Conservation (phyloP, 2,113 vertebrate genomes). For the Plotosus lineatus region DNA sequence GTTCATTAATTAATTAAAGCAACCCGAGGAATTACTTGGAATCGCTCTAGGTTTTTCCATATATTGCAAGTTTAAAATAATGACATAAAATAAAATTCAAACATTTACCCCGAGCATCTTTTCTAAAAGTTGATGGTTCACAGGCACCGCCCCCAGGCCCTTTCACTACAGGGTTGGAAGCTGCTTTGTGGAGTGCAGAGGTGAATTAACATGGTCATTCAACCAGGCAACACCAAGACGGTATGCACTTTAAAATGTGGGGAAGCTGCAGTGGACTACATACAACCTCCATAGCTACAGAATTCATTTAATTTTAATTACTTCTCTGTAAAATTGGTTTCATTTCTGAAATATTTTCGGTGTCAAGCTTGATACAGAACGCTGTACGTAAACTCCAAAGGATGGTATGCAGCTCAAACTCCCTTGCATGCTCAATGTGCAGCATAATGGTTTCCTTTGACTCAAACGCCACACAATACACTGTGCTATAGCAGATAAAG, state of each 20-base stretch:
- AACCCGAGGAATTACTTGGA: slow-evolving; percentile 49
- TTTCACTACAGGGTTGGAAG: slow-evolving; percentile 17
- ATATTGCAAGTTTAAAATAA: slow-evolving; percentile 52
- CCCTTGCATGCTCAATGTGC: slow-evolving; percentile 43
- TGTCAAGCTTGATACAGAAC: slow-evolving; percentile 16
- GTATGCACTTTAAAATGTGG: slow-evolving; percentile 20
- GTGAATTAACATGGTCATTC: slow-evolving; percentile 37
- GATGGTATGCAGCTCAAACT: slow-evolving; percentile 32
- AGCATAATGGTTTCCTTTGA: slow-evolving; percentile 27
- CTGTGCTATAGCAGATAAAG: slow-evolving; percentile 55
- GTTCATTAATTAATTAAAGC: slow-evolving; percentile 50
- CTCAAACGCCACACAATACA: slow-evolving; percentile 17
- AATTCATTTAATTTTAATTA: not conserved
- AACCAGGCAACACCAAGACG: slow-evolving; percentile 1
- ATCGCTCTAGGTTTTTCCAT: slow-evolving; percentile 42
- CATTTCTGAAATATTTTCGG: not conserved
- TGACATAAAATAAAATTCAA: slow-evolving; percentile 19
- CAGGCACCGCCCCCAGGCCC: slow-evolving; percentile 44
- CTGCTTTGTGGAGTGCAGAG: slow-evolving; percentile 40
- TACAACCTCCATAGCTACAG: slow-evolving; percentile 29
- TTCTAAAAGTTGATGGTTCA: slow-evolving; percentile 30
- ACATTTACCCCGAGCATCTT: slow-evolving; percentile 28
- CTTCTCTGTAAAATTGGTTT: slow-evolving; percentile 23
- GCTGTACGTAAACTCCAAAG: slow-evolving; percentile 28
- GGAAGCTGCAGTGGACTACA: slow-evolving; percentile 25